Percentiles rank a stretch among this genome's conserved stretches.
Conservation (phyloP, 2,888 invertebrate species). For the Hanleya hanleyi region DNA sequence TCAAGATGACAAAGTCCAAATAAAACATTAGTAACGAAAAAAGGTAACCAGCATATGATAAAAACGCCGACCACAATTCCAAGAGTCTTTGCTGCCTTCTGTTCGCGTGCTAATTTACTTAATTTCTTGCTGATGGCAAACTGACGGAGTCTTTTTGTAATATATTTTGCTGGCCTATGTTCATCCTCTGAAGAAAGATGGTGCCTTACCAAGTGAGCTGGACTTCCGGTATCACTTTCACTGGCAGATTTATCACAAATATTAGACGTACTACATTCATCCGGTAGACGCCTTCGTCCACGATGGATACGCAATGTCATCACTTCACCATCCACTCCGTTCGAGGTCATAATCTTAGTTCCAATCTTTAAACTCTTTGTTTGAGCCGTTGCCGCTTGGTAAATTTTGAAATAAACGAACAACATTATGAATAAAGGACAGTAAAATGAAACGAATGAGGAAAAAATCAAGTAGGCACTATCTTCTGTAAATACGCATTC, state of each 20-base stretch:
- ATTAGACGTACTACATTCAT: conserved; percentile 20
- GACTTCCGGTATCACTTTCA: conserved; percentile 59
- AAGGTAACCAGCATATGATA: conserved; percentile 97
- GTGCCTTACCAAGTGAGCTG: conserved; percentile 31
- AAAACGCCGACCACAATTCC: conserved; percentile 98
- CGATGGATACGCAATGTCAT: conserved; percentile 94
- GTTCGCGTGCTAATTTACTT: conserved; percentile 96
- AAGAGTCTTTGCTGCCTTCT: conserved; percentile 97
- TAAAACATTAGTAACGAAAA: conserved; percentile 94
- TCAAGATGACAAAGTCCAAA: conserved; percentile 88
- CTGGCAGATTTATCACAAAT: conserved; percentile 45
- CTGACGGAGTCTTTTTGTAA: conserved; percentile 73
- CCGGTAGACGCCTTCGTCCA: conserved; percentile 75
- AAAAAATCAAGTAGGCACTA: conserved; percentile 95
- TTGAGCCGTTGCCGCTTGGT: conserved; percentile 93
- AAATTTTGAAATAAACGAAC: conserved; percentile 97
- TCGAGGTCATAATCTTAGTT: conserved; percentile 79
- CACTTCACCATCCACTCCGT: conserved; percentile 79
- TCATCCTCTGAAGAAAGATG: background rate
- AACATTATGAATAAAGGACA: conserved; percentile 97
- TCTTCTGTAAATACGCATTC: conserved; percentile 96
- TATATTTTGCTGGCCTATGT: conserved; percentile 55
- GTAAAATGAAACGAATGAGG: conserved; percentile 98
- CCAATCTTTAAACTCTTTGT: conserved; percentile 92
- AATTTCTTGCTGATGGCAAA: conserved; percentile 94